Base-by-base conservation (phyloP, 1,140 invertebrate species). In the Samia ricini region DNA sequence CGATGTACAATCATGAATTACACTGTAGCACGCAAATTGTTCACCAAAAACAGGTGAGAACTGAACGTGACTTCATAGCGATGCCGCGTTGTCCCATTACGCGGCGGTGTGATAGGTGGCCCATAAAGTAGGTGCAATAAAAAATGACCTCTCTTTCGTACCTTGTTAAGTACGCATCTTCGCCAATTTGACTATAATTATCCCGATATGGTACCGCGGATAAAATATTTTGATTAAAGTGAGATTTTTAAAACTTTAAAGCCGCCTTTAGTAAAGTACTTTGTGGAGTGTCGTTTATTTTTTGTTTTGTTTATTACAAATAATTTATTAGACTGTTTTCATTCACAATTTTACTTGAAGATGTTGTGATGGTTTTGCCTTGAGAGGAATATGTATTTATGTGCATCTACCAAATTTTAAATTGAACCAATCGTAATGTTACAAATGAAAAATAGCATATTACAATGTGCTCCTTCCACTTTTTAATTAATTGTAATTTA, bases 151-250 rank as follows among this genome's bases (percentile, higher is more conserved):
- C 69, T 64, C 60, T 57, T 56, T 23, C 29, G 29, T 57, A 64
- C 61, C 76, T 82, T 74, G 79, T 83, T 82, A 81, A 78, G 64
- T 18, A 48, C 58, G 66, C 68, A 77, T 78, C 79, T 72, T 68
- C 73, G 59, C 62, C 79, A 85, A 84, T 84, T 84, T 80, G 76
- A 72, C 74, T 80, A 83, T 68, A 84, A 86, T 86, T 86, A 83
- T 74, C 74, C 63, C 50, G 42, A 78, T 72, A 81, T 59, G 80
- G 79, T 48, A 63, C 70, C 80, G 72, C 21, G 51, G 20, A 15
- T 19, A 55, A 33, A 58, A 63, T 63, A 57, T 68, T 68, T 68
- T 74, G 61, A 68, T 68, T 71, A 68, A 70, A 65, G 21, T 51
- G 21, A 58, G 24, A 57, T 57, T 57, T 57, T 24, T 51, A 10